Evolutionary conservation across 2,888 invertebrate genomes (phyloP), one percentile per base, ranked within the genome.

Genomic region (Cinara cedri): DNA sequence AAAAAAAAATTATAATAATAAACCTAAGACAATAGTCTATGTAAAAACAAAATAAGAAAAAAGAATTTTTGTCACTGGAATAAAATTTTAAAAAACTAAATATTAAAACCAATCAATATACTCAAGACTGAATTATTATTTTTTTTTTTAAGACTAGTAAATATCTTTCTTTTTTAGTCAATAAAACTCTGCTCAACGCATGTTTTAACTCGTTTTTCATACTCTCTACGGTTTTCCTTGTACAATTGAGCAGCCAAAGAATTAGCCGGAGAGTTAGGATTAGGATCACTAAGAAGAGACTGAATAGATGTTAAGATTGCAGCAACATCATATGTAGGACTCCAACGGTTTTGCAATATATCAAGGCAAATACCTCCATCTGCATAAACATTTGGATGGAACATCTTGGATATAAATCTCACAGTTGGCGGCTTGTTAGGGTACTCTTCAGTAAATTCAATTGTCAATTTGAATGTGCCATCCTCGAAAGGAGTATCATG

Each of bases 401-500:
- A 98, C 98, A 99, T 99, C 91, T 99, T 99, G 85, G 98, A 99
- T 83, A 98, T 96, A 89, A 99, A 99, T 89, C 97, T 91, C 84
- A 99, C 99, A 85, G 96, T 97, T 81, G 99, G 99, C 84, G 99
- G 98, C 89, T 99, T 99, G 88, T 99, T 99, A 82, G 99, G 99
- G 87, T 99, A 99, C 89, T 99, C 99, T 90, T 99, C 99, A 86
- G 98, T 98, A 88, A 99, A 99, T 90, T 99, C 98, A 90, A 99
- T 95, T 84, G 97, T 97, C 86, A 99, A 90, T 89, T 99, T 98
- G 88, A 99, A 99, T 82, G 98, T 99, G 83, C 99, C 99, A 90
- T 99, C 99, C 88, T 99, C 99, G 88, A 99, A 95, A 65, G 95
- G 95, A 84, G 95, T 95, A 87, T 99, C 99, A 88, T 97, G 97